Base-by-base conservation (phyloP, 2,888 invertebrate species). In the Melanchra persicariae region DNA sequence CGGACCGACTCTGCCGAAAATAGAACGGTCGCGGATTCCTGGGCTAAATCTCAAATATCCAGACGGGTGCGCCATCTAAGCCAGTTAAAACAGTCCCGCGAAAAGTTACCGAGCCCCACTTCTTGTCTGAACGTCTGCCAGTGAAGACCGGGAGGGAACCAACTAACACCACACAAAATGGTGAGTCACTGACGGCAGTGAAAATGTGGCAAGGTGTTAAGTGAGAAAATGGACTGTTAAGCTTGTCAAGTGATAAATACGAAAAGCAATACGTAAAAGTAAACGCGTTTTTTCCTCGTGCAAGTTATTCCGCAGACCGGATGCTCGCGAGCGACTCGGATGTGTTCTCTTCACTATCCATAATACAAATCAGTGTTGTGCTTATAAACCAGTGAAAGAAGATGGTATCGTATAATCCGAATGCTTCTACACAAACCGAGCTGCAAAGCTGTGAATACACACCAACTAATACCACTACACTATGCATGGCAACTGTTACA, bases 61-160 rank as follows among this genome's bases (percentile, higher is more conserved):
- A 95, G 95, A 95, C 93, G 91, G 90, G 94, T 96, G 97, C 97
- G 97, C 97, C 97, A 97, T 97, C 97, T 97, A 95, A 96, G 96
- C 92, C 96, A 96, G 97, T 97, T 97, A 97, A 97, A 97, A 97
- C 97, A 96, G 96, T 96, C 95, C 96, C 95, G 96, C 96, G 95
- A 96, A 96, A 96, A 96, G 96, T 96, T 96, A 96, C 96, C 94
- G 96, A 96, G 97, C 97, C 97, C 97, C 97, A 97, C 97, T 97
- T 97, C 97, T 97, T 97, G 97, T 97, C 97, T 96, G 97, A 96
- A 95, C 97, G 97, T 96, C 97, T 97, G 97, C 97, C 97, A 97
- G 97, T 97, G 97, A 97, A 97, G 97, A 97, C 96, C 96, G 95
- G 96, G 96, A 96, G 95, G 95, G 96, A 96, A 95, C 95, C 95